A percentile compares a stretch with the other conserved stretches of the same genome.
These are phyloP conservation scores for Ginglymostoma cirratum DNA, from an alignment of 2,113 vertebrate species.

Conservation along the genomic window DNA sequence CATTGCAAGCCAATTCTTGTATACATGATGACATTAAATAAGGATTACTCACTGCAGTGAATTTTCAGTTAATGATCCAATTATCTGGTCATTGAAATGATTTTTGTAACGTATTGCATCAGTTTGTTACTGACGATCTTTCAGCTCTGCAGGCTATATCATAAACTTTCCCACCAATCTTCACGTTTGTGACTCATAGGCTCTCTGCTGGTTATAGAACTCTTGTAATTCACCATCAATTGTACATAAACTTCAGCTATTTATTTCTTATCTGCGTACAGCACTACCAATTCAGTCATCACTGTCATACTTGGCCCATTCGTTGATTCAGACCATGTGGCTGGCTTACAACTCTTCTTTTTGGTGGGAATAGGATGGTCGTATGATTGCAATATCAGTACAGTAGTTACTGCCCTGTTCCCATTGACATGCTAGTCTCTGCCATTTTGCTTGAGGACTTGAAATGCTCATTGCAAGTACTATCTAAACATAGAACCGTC, in stretches of 20 bases:
- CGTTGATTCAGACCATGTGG: neutral
- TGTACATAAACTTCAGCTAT: neutral
- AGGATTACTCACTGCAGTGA: constrained; percentile 1
- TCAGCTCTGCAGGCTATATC: constrained; percentile 9
- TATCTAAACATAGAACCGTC: neutral
- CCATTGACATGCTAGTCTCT: neutral
- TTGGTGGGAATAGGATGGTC: neutral
- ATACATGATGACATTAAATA: constrained; percentile 14
- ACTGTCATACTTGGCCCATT: neutral
- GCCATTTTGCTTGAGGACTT: neutral
- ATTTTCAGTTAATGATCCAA: constrained; percentile 28
- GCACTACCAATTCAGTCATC: neutral
- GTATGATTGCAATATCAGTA: neutral
- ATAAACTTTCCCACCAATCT: neutral
- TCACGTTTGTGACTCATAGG: neutral
- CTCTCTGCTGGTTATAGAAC: neutral
- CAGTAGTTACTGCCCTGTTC: neutral
- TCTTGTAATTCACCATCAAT: neutral
- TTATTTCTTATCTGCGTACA: neutral
- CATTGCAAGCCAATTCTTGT: constrained; percentile 4
- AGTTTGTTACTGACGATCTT: neutral
- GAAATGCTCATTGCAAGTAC: neutral
- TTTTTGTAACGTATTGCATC: constrained; percentile 1
- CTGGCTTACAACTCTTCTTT: neutral
- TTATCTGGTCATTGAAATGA: constrained; percentile 22